Percentiles rank a stretch among this genome's conserved stretches.
Conservation (phyloP, 2,113 vertebrate species). For the Stictonetta naevosa region DNA sequence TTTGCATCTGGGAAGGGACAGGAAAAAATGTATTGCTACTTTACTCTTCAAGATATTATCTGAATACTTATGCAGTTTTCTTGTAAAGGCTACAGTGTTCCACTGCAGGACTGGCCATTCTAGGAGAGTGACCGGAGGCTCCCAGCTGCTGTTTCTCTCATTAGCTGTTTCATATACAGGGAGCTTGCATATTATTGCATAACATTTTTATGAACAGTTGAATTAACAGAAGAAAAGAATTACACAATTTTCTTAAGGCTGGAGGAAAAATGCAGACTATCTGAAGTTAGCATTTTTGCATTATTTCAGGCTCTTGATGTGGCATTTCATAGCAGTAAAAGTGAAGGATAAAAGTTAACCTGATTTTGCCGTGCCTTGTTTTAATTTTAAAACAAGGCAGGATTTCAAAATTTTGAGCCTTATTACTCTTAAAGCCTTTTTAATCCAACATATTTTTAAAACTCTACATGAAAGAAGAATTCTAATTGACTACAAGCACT, state of each 20-base stretch:
- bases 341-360: constrained; percentile 6
- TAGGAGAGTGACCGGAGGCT: background rate
- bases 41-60: background rate
- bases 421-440: background rate
- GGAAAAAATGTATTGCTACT: background rate
- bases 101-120: background rate
- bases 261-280: background rate
- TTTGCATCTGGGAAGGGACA: rapidly evolving
- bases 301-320: background rate
- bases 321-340: constrained; percentile 7
- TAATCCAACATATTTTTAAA: background rate
- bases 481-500: background rate
- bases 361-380: background rate
- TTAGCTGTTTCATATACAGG: background rate
- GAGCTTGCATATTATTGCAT: background rate
- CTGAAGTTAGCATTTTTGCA: background rate
- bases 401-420: background rate
- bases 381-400: constrained; percentile 31
- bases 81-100: background rate
- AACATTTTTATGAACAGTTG: background rate
- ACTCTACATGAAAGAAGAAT: background rate
- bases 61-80: background rate
- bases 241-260: background rate
- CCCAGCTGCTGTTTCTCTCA: background rate
- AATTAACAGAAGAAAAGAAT: constrained; percentile 38